phyloP scores from a whole-genome alignment of 2,113 vertebrate species.

The Cepphus grylle region DNA sequence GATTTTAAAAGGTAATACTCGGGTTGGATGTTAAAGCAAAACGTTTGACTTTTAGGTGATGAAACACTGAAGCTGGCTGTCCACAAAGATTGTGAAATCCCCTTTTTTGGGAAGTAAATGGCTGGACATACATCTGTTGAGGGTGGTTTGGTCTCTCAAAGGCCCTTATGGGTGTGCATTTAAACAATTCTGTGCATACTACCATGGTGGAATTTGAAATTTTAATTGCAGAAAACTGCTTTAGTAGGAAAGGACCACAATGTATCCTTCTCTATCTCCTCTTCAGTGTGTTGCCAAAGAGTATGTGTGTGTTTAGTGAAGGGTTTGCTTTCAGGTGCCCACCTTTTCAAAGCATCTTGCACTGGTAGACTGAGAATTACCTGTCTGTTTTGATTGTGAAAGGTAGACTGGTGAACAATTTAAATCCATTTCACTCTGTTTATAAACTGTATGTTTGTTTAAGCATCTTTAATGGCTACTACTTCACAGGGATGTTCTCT shows the following conservation, averaged over 20 bases:
- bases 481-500: not conserved
- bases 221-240: not conserved
- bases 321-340: not conserved
- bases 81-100: not conserved
- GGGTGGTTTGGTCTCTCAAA: not conserved
- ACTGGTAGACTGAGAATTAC: not conserved
- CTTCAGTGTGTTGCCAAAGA: not conserved
- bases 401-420: not conserved
- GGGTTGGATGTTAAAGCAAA: not conserved
- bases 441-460: not conserved
- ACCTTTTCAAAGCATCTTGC: not conserved
- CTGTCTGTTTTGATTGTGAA: not conserved
- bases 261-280: not conserved
- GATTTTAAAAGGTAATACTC: not conserved
- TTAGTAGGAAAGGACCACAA: not conserved
- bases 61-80: not conserved
- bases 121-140: not conserved
- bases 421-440: not conserved
- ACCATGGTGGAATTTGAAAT: accelerated
- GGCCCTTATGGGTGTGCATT: not conserved
- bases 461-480: not conserved
- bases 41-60: not conserved
- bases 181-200: not conserved
- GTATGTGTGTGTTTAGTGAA: not conserved
- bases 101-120: not conserved